Conservation (phyloP, 1,140 invertebrate genomes). For the Lerema accius region DNA sequence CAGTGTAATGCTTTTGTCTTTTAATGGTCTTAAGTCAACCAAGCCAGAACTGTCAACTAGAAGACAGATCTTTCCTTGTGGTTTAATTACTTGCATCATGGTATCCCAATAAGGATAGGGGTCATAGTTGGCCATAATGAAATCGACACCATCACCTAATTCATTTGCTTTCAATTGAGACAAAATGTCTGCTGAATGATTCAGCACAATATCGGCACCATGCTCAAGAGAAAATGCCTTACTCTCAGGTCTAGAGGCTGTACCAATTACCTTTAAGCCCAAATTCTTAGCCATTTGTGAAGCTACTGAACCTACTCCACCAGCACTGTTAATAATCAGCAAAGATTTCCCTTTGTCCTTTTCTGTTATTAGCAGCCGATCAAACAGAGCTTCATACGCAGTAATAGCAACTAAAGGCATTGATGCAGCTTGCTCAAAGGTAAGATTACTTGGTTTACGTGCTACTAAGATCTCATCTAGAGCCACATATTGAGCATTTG, state of each 20-base stretch:
- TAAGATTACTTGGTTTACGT: constrained; percentile 65
- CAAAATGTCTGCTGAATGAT: constrained; percentile 63
- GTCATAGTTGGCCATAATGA: constrained; percentile 70
- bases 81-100: constrained; percentile 64
- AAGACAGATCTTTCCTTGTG: constrained; percentile 70
- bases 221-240: constrained; percentile 51
- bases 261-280: constrained; percentile 69
- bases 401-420: constrained; percentile 68
- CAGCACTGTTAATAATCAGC: constrained; percentile 70
- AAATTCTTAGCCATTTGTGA: constrained; percentile 63
- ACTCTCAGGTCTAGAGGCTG: constrained; percentile 64
- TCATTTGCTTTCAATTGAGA: constrained; percentile 58
- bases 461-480: constrained; percentile 61
- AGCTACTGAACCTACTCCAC: constrained; percentile 71
- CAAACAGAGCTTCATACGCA: constrained; percentile 64
- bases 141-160: constrained; percentile 60
- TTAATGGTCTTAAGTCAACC: constrained; percentile 62
- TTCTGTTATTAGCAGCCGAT: constrained; percentile 54
- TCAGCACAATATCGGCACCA: constrained; percentile 61
- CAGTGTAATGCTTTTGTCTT: constrained; percentile 72
- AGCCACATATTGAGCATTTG: constrained; percentile 69
- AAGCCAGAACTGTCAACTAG: constrained; percentile 66
- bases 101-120: constrained; percentile 72
- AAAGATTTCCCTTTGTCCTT: constrained; percentile 69
- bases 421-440: constrained; percentile 71